These are phyloP conservation scores for Erinaceus europaeus DNA, from an alignment of 2,113 vertebrate genomes.

Conservation along the genomic window DNA sequence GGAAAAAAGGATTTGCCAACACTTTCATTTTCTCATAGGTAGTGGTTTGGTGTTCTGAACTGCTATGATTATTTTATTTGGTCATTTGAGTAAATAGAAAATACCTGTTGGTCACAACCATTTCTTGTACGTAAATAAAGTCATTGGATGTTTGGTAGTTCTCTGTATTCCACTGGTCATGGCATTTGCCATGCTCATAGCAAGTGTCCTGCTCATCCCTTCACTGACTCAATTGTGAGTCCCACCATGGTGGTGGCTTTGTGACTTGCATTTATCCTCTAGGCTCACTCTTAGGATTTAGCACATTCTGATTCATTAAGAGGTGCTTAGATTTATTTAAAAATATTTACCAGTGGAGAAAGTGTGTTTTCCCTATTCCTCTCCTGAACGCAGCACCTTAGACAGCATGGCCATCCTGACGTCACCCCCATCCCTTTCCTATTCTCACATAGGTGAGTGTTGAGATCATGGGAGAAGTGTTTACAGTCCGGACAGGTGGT, in stretches of 20 bases:
- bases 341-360: background rate
- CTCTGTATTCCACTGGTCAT: background rate
- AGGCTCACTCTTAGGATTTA: background rate
- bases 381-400: too few species aligned
- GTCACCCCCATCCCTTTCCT: background rate
- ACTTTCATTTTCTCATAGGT: background rate
- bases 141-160: background rate
- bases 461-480: background rate
- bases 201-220: background rate
- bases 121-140: background rate
- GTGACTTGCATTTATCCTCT: background rate
- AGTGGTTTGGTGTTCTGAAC: background rate
- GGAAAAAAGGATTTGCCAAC: background rate
- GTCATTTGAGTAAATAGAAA: background rate
- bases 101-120: background rate
- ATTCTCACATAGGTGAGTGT: background rate
- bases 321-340: background rate
- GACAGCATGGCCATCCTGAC: too few species aligned
- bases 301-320: background rate
- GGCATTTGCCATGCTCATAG: background rate
- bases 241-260: background rate
- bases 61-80: background rate
- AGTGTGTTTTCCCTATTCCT: too few species aligned
- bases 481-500: too few species aligned
- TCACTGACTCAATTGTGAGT: background rate